phyloP scores from a whole-genome alignment of 2,888 invertebrate species.

The Notocelia uddmanniana region DNA sequence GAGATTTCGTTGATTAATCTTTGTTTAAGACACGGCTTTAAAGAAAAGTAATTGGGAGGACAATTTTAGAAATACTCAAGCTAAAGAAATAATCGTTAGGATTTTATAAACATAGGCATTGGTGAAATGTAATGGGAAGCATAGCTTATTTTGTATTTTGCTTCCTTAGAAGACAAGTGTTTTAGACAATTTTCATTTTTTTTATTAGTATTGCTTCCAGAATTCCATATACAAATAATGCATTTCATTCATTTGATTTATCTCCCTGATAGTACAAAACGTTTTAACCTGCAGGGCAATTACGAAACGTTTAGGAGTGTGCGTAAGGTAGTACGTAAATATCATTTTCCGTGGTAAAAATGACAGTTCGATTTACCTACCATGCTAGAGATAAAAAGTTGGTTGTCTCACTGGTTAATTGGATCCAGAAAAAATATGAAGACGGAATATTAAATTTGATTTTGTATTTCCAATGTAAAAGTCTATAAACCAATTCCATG shows the following conservation, averaged over 20 bases:
- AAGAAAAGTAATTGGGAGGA: constrained; percentile 33
- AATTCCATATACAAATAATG: not conserved
- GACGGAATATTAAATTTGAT: not conserved
- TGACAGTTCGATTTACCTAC: too few species aligned
- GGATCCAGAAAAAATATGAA: not conserved
- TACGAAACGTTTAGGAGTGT: too few species aligned
- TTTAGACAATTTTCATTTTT: too few species aligned
- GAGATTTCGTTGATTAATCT: constrained; percentile 53
- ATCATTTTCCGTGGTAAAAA: too few species aligned
- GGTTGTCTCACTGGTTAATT: too few species aligned
- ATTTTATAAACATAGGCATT: not conserved
- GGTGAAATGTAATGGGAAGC: not conserved
- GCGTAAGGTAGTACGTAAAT: too few species aligned
- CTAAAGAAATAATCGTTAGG: constrained; percentile 12
- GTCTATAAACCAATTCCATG: constrained; percentile 8
- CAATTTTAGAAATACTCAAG: constrained; percentile 30
- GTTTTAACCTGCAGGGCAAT: too few species aligned
- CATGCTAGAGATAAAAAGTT: too few species aligned
- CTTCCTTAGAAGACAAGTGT: not conserved
- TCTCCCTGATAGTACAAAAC: too few species aligned
- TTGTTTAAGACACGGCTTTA: constrained; percentile 49
- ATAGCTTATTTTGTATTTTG: not conserved
- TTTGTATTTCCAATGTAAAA: not conserved
- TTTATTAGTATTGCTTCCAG: not conserved
- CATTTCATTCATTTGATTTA: too few species aligned